A percentile compares a stretch with the other conserved stretches of the same genome.
phyloP scores from a whole-genome alignment of 2,113 vertebrate species.

The Cephalopterus ornatus region DNA sequence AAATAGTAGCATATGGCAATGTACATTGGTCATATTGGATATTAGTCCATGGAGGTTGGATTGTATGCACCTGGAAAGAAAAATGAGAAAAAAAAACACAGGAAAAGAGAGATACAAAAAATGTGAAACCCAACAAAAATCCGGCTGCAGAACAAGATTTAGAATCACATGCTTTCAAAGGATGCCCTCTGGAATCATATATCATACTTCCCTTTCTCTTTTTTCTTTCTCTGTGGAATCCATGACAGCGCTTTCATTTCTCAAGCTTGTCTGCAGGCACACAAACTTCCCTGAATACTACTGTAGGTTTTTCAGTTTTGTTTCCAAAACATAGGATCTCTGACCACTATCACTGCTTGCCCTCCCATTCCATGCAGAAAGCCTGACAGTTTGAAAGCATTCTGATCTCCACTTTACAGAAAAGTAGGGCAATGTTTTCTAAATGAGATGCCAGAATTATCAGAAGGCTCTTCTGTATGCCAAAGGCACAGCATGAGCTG shows the following conservation, averaged over 20 bases:
- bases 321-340: neutral
- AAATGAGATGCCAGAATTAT: slow-evolving; percentile 36
- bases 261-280: neutral
- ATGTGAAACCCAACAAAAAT: neutral
- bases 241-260: neutral
- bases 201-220: neutral
- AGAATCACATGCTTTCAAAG: neutral
- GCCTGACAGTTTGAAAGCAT: neutral
- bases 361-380: neutral
- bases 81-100: neutral
- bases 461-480: slow-evolving; percentile 35
- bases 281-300: neutral
- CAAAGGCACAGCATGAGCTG: neutral
- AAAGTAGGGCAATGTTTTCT: slow-evolving; percentile 44
- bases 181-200: neutral
- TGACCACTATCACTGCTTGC: neutral
- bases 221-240: neutral
- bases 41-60: neutral
- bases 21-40: neutral
- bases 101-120: neutral
- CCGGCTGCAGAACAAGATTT: neutral
- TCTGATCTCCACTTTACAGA: neutral
- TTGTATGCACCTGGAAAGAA: neutral
- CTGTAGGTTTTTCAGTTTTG: neutral
- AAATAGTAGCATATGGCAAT: neutral